Conservation (phyloP, 2,888 invertebrate genomes). For the Drosophila algonquin region DNA sequence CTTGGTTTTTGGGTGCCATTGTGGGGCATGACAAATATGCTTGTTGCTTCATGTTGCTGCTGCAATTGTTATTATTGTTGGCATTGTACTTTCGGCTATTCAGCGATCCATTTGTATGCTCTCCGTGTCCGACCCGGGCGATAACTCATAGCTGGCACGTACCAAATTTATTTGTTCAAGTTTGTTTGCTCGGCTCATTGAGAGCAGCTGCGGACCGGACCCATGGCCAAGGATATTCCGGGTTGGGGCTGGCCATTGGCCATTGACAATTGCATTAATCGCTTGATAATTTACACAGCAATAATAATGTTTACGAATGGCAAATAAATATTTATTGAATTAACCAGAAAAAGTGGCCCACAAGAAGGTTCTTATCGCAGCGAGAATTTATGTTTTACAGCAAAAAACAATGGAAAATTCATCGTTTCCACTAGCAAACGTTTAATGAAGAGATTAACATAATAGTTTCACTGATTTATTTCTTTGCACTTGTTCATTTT, state of each 20-base stretch:
- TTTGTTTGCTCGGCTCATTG: conserved; percentile 50
- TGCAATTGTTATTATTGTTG: conserved; percentile 45
- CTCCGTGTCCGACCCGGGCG: conserved; percentile 20
- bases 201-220: conserved; percentile 21
- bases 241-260: neutral
- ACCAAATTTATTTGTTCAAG: conserved; percentile 62
- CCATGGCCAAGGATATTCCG: conserved; percentile 18
- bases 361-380: conserved; percentile 8
- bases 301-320: conserved; percentile 48
- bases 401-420: conserved; percentile 2
- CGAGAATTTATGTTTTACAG: conserved; percentile 19
- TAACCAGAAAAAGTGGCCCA: conserved; percentile 19
- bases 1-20: conserved; percentile 55
- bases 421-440: neutral
- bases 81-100: conserved; percentile 41
- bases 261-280: conserved; percentile 50
- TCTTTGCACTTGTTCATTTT: neutral
- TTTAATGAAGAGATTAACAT: neutral
- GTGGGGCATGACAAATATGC: conserved; percentile 74
- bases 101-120: conserved; percentile 64
- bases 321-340: conserved; percentile 53
- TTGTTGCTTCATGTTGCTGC: conserved; percentile 49
- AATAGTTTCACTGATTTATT: neutral
- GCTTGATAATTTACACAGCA: conserved; percentile 50
- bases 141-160: conserved; percentile 73